These are phyloP conservation scores for Ichneumoninae sp. DNA, from an alignment of 2,888 invertebrate genomes.

Conservation along the genomic window DNA sequence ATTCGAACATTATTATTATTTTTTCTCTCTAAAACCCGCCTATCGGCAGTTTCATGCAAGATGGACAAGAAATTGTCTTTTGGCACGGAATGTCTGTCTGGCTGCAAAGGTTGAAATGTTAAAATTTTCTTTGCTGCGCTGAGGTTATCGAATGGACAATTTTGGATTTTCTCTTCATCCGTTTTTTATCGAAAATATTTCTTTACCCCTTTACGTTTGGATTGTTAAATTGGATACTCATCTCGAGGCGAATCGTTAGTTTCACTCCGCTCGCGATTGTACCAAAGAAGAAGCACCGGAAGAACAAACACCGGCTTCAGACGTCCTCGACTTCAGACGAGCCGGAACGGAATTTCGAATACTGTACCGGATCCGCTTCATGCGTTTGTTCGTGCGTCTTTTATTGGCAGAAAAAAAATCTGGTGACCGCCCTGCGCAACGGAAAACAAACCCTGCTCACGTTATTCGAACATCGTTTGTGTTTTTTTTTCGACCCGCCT, in stretches of 20 bases:
- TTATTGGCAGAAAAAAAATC: background rate
- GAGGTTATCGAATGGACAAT: too few species aligned
- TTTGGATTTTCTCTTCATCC: too few species aligned
- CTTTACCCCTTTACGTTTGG: background rate
- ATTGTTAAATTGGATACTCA: slow-evolving; percentile 61
- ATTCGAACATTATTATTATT: background rate
- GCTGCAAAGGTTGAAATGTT: too few species aligned
- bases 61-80: background rate
- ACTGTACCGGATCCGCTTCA: background rate
- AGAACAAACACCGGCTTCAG: background rate
- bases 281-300: slow-evolving; percentile 6
- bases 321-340: background rate
- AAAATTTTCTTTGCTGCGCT: too few species aligned
- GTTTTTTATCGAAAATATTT: too few species aligned
- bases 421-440: background rate
- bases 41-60: background rate
- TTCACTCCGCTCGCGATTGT: background rate
- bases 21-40: background rate
- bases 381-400: background rate
- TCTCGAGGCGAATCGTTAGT: slow-evolving; percentile 43
- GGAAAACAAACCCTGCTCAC: background rate
- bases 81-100: background rate
- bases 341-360: background rate
- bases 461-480: background rate
- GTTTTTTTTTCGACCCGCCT: background rate